Evolutionary conservation across 2,113 vertebrate species (phyloP).

Genomic region (Acrocephalus kingi): DNA sequence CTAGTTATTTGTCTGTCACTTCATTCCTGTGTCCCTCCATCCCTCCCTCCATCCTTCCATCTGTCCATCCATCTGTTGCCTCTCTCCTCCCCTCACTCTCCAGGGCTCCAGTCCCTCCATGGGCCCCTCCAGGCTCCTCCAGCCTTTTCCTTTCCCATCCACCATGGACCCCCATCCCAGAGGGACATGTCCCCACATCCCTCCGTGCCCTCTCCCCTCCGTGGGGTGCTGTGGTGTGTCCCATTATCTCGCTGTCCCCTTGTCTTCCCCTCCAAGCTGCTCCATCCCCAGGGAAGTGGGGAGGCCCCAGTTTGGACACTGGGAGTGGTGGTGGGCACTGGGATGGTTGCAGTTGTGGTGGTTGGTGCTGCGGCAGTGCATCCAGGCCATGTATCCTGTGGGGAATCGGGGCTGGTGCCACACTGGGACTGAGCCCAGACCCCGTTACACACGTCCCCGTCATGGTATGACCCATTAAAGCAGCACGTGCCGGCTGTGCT

Average conservation of each 20-base stretch:
- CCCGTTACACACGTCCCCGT: background rate
- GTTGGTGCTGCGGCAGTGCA: background rate
- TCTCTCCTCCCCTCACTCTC: background rate
- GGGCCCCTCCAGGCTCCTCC: background rate
- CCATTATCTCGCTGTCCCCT: background rate
- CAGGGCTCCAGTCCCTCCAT: background rate
- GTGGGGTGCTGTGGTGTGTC: background rate
- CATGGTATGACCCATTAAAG: background rate
- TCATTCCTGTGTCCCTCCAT: background rate
- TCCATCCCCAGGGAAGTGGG: background rate
- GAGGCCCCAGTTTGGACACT: background rate
- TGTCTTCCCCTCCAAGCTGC: background rate
- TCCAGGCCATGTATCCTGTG: background rate
- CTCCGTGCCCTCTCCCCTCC: rapidly evolving
- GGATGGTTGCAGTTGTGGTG: background rate
- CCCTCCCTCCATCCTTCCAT: background rate
- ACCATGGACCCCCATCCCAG: rapidly evolving
- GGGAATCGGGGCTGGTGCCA: slow-evolving; percentile 2
- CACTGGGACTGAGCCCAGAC: background rate
- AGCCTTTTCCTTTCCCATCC: background rate
- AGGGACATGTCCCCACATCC: rapidly evolving
- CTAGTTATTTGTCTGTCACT: background rate
- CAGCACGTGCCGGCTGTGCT: rapidly evolving
- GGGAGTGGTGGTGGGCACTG: background rate
- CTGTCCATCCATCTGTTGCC: background rate